Conservation (phyloP, 1,140 invertebrate genomes). For the Ruditapes philippinarum region DNA sequence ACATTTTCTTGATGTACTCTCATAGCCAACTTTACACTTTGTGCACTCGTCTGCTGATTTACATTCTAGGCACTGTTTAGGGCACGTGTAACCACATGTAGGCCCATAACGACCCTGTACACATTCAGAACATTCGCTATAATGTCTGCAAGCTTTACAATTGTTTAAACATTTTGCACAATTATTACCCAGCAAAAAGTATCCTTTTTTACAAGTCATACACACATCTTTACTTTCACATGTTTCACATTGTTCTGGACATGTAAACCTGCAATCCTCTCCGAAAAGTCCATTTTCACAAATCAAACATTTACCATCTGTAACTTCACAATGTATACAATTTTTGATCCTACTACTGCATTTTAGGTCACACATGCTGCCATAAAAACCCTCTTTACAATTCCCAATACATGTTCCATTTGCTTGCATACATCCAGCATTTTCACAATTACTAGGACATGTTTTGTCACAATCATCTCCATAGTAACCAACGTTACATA, state of each 20-base stretch:
- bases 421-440: too few species aligned
- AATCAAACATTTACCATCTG: neutral
- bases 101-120: neutral
- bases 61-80: conserved; percentile 15
- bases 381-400: too few species aligned
- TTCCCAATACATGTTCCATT: too few species aligned
- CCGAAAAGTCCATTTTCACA: conserved; percentile 28
- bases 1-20: neutral
- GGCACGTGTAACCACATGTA: neutral
- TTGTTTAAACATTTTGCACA: neutral
- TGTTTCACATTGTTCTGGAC: neutral
- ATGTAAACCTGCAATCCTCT: neutral
- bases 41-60: neutral
- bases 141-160: neutral
- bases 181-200: neutral
- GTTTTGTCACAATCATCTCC: too few species aligned
- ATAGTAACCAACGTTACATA: too few species aligned
- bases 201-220: neutral
- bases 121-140: neutral
- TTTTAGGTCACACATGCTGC: neutral
- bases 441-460: too few species aligned
- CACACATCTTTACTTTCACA: conserved; percentile 6
- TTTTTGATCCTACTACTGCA: neutral
- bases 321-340: conserved; percentile 10
- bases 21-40: neutral